Evolutionary conservation across 2,113 vertebrate genomes (phyloP).

Genomic region (Chlamydotis undulata): DNA sequence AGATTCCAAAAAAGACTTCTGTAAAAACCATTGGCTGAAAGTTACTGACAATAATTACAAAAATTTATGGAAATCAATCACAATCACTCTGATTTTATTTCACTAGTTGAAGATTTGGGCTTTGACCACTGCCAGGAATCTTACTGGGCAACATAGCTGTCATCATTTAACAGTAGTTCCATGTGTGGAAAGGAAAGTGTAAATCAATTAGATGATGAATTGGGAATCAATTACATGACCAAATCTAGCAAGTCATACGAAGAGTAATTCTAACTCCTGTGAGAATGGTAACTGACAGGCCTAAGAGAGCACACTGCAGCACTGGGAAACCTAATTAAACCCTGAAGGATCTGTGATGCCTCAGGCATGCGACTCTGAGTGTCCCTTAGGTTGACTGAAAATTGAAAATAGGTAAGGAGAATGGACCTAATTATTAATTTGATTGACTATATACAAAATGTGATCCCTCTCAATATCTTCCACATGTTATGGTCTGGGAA

Average conservation of each 20-base stretch:
- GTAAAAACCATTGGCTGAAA: not conserved
- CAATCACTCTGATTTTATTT: not conserved
- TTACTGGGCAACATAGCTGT: not conserved
- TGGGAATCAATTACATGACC: slow-evolving; percentile 40
- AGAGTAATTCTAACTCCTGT: slow-evolving; percentile 2
- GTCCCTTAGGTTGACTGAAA: slow-evolving; percentile 9
- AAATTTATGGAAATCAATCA: not conserved
- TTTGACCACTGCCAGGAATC: not conserved
- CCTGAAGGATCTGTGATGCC: slow-evolving; percentile 29
- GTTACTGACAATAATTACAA: not conserved
- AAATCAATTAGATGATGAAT: slow-evolving; percentile 24
- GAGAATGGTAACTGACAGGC: slow-evolving; percentile 39
- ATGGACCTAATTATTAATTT: slow-evolving; percentile 43
- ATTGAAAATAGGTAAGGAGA: slow-evolving; percentile 42
- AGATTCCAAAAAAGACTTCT: not conserved
- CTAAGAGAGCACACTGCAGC: not conserved
- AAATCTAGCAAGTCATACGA: slow-evolving; percentile 17
- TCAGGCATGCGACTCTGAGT: not conserved
- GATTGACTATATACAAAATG: not conserved
- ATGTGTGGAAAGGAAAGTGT: not conserved
- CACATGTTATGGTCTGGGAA: not conserved
- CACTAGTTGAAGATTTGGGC: not conserved
- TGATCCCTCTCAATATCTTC: not conserved
- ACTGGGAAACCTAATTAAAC: slow-evolving; percentile 52
- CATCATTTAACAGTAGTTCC: not conserved